Base-by-base conservation (phyloP, 2,888 invertebrate species). In the Orchestes rusci region DNA sequence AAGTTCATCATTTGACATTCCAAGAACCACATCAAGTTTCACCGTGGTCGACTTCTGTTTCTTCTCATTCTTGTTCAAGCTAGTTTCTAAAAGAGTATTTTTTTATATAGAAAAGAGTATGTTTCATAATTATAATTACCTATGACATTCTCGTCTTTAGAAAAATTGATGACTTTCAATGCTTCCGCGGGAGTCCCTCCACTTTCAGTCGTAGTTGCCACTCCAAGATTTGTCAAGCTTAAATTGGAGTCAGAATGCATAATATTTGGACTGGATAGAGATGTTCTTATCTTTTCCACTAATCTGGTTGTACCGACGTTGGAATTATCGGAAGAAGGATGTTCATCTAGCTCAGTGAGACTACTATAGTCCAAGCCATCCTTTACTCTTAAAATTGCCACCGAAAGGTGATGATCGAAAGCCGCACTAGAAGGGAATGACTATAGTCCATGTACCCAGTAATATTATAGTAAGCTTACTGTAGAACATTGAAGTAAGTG, bases 401-500 rank as follows among this genome's bases (percentile, higher is more conserved):
- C 89, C 0, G 94, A 87, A 59, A 93, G 75, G 35, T 92, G 85
- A 60, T 87, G 82, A 60, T 96, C 94, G 67, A 97, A 94, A 0
- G 95, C 91, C 56, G 92, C 84, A 65, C 94, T 85, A n/a, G n/a
- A n/a, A n/a, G n/a, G n/a, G n/a, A n/a, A n/a, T n/a, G n/a, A n/a
- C n/a, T n/a, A n/a, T n/a, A n/a, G n/a, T n/a, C n/a, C n/a, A n/a
- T n/a, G n/a, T n/a, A n/a, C n/a, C n/a, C n/a, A n/a, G n/a, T n/a
- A n/a, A n/a, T n/a, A n/a, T n/a, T n/a, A 23, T 10, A 23, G 5
- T 10, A 4, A 31, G 73, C 88, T 81, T 67, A 96, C 95, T 95
- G 93, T 50, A 97, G 76, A 27, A 92, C 83, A 60, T 91, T 87
- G 69, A 97, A 94, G 70, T 97, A 97, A 2, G 87, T 81, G n/a